Evolutionary conservation across 2,888 invertebrate species (phyloP), one percentile per base, ranked within the genome.

Genomic region (Clitarchus hookeri): DNA sequence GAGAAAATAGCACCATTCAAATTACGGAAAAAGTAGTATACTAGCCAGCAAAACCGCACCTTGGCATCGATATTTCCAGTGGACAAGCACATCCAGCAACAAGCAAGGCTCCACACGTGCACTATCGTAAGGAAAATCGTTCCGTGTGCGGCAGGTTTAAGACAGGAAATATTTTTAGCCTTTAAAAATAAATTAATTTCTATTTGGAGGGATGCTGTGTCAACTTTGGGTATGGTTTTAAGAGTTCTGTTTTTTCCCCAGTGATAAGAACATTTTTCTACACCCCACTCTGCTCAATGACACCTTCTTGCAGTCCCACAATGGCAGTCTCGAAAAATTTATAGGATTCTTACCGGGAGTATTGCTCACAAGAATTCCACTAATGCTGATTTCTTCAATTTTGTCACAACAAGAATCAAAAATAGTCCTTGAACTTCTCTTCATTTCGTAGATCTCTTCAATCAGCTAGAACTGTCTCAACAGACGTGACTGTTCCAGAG

Each of bases 401-500:
- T 80, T 25, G 6, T 80, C 80, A 80, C 80, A 80, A 4, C n/a
- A n/a, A n/a, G 80, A 80, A 80, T 16, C 25, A 19, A 80, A 80
- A 80, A 80, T 80, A 80, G 44, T 80, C 12, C n/a, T 48, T 53
- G 80, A 85, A 85, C 13, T 82, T 85, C 44, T 78, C 80, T n/a
- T n/a, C n/a, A 26, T 48, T 53, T 85, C 85, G 80, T 44, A n/a
- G 53, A 36, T 26, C 82, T 26, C 82, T 26, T 23, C 83, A 83
- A 82, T 53, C 83, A 53, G 13, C 16, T n/a, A 85, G 27, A n/a
- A 85, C 83, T 23, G 77, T 82, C 26, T 83, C 53, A 83, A 83
- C 83, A 44, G 54, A 82, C 53, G n/a, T 53, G 82, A 83, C 65
- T 82, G 54, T 36, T 85, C 83, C 83, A 83, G 85, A 85, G 13